phyloP scores from a whole-genome alignment of 2,797 vertebrate species.

The Setipinna tenuifilis region DNA sequence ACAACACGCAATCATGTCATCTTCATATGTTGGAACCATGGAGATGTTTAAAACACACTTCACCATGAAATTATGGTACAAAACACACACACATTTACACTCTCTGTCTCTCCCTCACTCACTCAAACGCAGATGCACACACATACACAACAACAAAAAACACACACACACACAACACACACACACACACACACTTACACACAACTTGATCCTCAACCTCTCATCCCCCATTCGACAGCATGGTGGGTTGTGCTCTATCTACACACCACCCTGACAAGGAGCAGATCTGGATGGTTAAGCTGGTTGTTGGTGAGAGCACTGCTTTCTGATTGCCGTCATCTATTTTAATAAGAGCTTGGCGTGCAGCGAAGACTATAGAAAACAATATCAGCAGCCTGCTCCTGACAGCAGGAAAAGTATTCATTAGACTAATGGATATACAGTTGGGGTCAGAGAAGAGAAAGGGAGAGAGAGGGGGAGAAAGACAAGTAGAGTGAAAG shows the following conservation, averaged over 20 bases:
- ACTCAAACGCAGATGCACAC: too few species aligned
- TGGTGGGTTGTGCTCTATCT: background rate
- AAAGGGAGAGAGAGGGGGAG: background rate
- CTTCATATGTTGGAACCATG: too few species aligned
- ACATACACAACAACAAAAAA: too few species aligned
- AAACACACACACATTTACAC: too few species aligned
- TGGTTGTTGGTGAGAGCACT: constrained; percentile 72
- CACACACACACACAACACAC: background rate
- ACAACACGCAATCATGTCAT: too few species aligned
- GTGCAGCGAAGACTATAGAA: constrained; percentile 41
- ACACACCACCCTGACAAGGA: background rate
- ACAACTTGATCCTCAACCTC: background rate
- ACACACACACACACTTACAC: background rate
- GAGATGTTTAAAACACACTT: too few species aligned
- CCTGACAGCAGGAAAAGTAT: constrained; percentile 71
- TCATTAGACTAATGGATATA: constrained; percentile 82
- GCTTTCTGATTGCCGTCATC: constrained; percentile 77
- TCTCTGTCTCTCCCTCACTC: too few species aligned
- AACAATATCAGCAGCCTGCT: constrained; percentile 57
- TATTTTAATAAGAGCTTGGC: constrained; percentile 78
- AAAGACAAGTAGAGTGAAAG: background rate
- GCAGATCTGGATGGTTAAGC: constrained; percentile 21
- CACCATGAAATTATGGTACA: too few species aligned
- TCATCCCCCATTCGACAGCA: background rate
- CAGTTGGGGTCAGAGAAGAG: constrained; percentile 60